Percentiles rank a stretch among this genome's conserved stretches.
These are phyloP conservation scores for Perodicticus potto DNA, from an alignment of 2,797 vertebrate species.

Conservation along the genomic window DNA sequence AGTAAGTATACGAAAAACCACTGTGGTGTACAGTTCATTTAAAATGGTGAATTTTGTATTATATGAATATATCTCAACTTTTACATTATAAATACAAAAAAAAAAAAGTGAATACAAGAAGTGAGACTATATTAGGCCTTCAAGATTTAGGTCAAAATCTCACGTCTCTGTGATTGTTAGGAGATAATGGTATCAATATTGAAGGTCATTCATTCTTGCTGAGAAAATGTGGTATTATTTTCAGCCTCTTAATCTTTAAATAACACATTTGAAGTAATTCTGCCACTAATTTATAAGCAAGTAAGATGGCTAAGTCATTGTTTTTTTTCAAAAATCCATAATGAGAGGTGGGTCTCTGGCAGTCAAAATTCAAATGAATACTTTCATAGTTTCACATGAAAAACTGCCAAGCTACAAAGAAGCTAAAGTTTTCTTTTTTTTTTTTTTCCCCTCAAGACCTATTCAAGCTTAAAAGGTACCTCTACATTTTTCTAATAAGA, in stretches of 20 bases:
- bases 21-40: not conserved
- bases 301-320: not conserved
- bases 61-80: not conserved
- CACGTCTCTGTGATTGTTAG: not conserved
- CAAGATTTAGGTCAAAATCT: not conserved
- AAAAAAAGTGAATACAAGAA: not conserved
- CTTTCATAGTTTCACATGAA: conserved; percentile 2
- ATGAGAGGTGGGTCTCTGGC: not conserved
- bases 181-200: not conserved
- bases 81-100: conserved; percentile 1
- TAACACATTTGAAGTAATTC: not conserved
- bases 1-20: not conserved
- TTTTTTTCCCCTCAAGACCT: not conserved
- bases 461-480: conserved; percentile 1
- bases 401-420: not conserved
- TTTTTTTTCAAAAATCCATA: conserved; percentile 15
- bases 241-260: conserved; percentile 29
- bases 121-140: not conserved
- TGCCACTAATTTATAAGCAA: conserved; percentile 3
- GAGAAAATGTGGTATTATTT: conserved; percentile 7
- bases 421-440: not conserved
- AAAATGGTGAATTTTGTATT: not conserved
- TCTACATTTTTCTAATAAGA: not conserved
- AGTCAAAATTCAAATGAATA: conserved; percentile 52
- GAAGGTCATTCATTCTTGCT: conserved; percentile 24